Base-by-base conservation (phyloP, 2,113 vertebrate species). In the Semicossyphus pulcher region DNA sequence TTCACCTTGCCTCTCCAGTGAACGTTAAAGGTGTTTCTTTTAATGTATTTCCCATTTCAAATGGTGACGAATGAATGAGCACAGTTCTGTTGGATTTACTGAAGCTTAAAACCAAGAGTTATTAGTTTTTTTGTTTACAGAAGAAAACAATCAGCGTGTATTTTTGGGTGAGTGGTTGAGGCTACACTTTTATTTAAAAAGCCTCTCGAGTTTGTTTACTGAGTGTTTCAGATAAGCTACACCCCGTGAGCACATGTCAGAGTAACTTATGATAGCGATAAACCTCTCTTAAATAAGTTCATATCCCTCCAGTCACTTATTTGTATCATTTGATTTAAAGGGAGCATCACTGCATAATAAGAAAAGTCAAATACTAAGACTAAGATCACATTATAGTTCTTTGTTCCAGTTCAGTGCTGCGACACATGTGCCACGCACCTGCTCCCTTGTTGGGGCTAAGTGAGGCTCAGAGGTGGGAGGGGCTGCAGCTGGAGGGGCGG, bases 401-500 rank as follows among this genome's bases (percentile, higher is more conserved):
- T 68, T 53, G 72, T 73, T 60, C 48, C 45, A 62, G 39, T 45
- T 78, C 52, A 61, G 11, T 42, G 65, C 64, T 51, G 29, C 18
- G 12, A 56, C 74, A 79, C 56, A 32, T 74, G 66, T 74, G 64
- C 20, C 26, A 1, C 21, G 52, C 72, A 83, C 74, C 80, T 86
- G 81, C 77, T 83, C 34, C 49, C 20, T 37, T 65, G 6, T 44
- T 65, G 39, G 51, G 36, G 32, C 57, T 57, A 36, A 68, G 34
- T 48, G 44, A 52, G 16, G 23, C 62, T 49, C 25, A 7, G 14
- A 26, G 47, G 42, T 73, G 80, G 71, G 81, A 56, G 70, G 67
- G 26, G 32, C 62, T 64, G 63, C 79, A 84, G 76, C 34, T 85
- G 85, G 77, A 8, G 16, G 56, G 80, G 77, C 56, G 75, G 82